These are phyloP conservation scores for Notospermus geniculatus DNA, from an alignment of 1,140 invertebrate genomes.

Conservation along the genomic window DNA sequence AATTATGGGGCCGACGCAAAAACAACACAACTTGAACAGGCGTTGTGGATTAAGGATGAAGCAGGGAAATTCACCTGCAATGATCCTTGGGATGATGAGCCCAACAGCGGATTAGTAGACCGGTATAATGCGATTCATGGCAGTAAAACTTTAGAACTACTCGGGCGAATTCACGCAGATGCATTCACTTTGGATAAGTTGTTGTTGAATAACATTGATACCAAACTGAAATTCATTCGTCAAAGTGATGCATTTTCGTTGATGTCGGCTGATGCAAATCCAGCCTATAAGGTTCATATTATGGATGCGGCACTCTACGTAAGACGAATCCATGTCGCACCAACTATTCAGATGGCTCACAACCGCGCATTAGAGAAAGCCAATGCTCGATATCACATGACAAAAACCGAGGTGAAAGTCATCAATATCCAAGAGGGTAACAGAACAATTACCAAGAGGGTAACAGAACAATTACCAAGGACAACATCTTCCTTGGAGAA, in stretches of 20 bases:
- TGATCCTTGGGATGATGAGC: neutral
- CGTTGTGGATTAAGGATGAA: neutral
- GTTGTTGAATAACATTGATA: neutral
- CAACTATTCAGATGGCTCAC: neutral
- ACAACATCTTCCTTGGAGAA: neutral
- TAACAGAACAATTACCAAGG: neutral
- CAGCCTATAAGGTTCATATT: neutral
- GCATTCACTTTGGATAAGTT: neutral
- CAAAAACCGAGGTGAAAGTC: neutral
- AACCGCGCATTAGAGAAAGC: neutral
- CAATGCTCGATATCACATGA: conserved; percentile 4
- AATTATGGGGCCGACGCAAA: neutral
- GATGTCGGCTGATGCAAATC: neutral
- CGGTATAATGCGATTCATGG: neutral
- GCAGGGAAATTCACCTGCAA: neutral
- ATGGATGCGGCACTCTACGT: neutral
- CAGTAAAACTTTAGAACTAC: neutral
- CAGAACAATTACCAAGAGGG: too few relatives aligned
- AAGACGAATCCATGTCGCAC: neutral
- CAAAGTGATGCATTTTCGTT: neutral
- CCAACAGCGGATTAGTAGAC: neutral
- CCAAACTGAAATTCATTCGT: neutral
- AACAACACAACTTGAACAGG: neutral
- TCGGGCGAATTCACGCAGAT: neutral
- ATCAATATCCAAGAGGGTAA: neutral